Conservation (phyloP, 2,888 invertebrate species). For the Augiades crinisus region DNA sequence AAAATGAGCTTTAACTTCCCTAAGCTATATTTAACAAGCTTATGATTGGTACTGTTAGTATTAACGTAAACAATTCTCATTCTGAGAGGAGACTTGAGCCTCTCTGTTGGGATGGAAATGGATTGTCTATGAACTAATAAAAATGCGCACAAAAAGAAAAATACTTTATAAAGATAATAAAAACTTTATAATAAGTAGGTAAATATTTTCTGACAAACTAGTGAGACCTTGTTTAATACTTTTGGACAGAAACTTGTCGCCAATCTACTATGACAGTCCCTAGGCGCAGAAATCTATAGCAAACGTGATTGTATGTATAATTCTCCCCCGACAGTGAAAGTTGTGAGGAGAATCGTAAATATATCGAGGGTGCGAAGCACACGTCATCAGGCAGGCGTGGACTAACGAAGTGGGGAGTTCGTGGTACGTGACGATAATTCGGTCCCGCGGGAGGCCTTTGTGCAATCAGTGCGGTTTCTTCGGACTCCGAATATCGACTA, state of each 20-base stretch:
- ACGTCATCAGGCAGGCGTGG: constrained; percentile 44
- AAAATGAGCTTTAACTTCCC: no score
- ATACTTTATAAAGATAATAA: no score
- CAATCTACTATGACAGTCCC: neutral
- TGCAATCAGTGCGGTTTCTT: constrained; percentile 78
- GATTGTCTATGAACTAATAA: no score
- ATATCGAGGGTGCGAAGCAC: constrained; percentile 37
- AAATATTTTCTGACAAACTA: no score
- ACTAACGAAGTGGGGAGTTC: constrained; percentile 68
- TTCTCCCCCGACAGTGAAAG: constrained; percentile 29
- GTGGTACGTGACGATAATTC: constrained; percentile 72
- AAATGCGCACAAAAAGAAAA: no score
- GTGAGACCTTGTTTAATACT: neutral
- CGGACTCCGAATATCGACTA: constrained; percentile 45
- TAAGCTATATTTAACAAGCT: no score
- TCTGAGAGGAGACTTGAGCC: no score
- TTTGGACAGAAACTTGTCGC: constrained; percentile 6
- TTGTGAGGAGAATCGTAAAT: constrained; percentile 37
- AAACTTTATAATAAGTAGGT: no score
- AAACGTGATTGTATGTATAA: constrained; percentile 25
- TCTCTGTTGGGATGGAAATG: no score
- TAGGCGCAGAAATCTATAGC: constrained; percentile 19
- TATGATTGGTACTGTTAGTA: no score
- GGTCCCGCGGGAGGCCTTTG: constrained; percentile 72
- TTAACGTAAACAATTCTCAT: no score